Percentiles rank a stretch among this genome's conserved stretches.
Evolutionary conservation across 2,797 vertebrate species (phyloP).

Genomic region (Agapornis canus): DNA sequence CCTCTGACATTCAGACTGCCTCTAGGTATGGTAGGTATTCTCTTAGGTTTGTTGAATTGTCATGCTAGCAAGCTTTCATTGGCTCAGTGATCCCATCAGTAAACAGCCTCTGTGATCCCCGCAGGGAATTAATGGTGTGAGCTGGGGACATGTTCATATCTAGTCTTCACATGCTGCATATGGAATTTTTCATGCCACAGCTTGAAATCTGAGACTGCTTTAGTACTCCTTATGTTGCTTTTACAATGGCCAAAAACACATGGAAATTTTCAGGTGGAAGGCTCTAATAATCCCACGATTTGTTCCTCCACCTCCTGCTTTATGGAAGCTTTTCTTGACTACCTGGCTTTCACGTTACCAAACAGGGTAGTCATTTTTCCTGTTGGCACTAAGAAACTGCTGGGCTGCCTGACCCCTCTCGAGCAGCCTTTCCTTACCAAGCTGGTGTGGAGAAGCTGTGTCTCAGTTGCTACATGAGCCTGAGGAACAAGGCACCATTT

Average conservation of each 20-base stretch:
- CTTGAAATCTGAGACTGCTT: background rate
- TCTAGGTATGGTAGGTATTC: background rate
- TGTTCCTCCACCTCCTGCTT: background rate
- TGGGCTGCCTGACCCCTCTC: background rate
- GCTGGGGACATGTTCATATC: background rate
- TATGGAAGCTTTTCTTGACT: background rate
- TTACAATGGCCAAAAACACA: accelerated
- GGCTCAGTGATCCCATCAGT: background rate
- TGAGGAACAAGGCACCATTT: background rate
- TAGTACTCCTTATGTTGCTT: background rate
- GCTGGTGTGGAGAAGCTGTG: background rate
- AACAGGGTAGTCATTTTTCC: accelerated
- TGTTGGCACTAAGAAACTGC: background rate
- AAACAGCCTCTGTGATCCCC: background rate
- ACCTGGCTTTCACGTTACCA: background rate
- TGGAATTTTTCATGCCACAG: background rate
- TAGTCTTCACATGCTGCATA: background rate
- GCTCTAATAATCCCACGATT: background rate
- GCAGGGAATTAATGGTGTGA: background rate
- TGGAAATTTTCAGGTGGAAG: background rate
- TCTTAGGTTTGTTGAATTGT: background rate
- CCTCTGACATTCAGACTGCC: background rate
- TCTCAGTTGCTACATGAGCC: accelerated
- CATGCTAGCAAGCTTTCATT: background rate
- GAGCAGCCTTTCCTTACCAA: background rate